Base-by-base conservation (phyloP, 2,888 invertebrate genomes). In the Dioctria rufipes region DNA sequence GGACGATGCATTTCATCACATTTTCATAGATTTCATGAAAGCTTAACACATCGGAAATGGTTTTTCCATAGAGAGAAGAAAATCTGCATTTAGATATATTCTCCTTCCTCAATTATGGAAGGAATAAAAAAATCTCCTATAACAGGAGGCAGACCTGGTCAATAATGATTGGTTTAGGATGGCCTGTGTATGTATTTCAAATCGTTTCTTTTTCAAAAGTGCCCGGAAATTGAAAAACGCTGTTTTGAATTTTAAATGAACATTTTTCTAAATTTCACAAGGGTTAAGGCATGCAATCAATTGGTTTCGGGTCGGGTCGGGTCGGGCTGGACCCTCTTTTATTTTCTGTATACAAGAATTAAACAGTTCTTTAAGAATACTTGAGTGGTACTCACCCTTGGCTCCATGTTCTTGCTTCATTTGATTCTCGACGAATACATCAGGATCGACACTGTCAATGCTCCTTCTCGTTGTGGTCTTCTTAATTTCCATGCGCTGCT, bases 401-500 rank as follows among this genome's bases (percentile, higher is more conserved):
- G 51, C 51, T 13, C 60, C 66, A 13, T 43, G 25, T 9, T 80
- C 71, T 11, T 80, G 71, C 8, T 3, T 51, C 39, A 80, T 39
- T 65, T 61, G 51, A 51, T 25, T 80, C 63, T 73, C 63, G 2
- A 65, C 54, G 65, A 13, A 71, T 11, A 67, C 60, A 13, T 67
- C 49, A 8, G 39, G 77, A 25, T 77, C 60, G 51, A 39, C 63
- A 46, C 58, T 75, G 39, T 43, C 65, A 75, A 80, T 81, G 83
- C 63, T 84, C 83, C 80, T 83, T 83, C 79, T 84, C 25, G 25
- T 25, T 88, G 82, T 89, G 88, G 86, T 89, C 89, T 83, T 78
- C 67, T 81, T 82, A 83, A 83, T 83, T 83, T 84, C 84, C 83
- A 83, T 83, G 69, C 81, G 83, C 61, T 84, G 83, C 80, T 84